Percentiles rank a stretch among this genome's conserved stretches.
Conservation (phyloP, 2,888 invertebrate genomes). For the Eilema caniola region DNA sequence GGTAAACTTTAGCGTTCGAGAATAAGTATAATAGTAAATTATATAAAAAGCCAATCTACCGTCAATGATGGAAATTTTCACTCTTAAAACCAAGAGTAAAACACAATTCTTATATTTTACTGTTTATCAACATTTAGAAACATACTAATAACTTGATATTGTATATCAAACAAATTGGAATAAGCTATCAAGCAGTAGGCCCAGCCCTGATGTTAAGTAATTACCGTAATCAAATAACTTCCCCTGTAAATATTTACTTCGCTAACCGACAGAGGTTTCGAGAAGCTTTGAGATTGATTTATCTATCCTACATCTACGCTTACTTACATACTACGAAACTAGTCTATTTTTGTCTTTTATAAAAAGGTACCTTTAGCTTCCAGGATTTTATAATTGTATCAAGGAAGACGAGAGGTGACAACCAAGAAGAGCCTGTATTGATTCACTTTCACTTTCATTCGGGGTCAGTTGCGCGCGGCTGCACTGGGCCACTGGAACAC, state of each 20-base stretch:
- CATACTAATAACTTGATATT: neutral
- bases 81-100: neutral
- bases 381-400: constrained; percentile 49
- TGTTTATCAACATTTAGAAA: neutral
- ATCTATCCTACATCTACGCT: neutral
- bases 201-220: neutral
- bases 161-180: neutral
- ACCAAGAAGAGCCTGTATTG: constrained; percentile 77
- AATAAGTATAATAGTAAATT: too few species aligned
- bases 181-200: constrained; percentile 4
- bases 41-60: too few species aligned
- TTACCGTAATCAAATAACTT: constrained; percentile 4
- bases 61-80: neutral
- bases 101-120: neutral
- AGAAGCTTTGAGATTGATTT: neutral
- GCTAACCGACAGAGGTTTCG: neutral
- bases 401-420: constrained; percentile 63
- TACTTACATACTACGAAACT: too few species aligned
- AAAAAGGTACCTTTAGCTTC: neutral
- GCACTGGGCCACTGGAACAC: constrained; percentile 82
- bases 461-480: constrained; percentile 85
- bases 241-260: neutral
- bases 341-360: too few species aligned
- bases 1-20: too few species aligned
- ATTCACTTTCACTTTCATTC: constrained; percentile 81